These are phyloP conservation scores for Rostratula benghalensis DNA, from an alignment of 2,113 vertebrate species.

Conservation along the genomic window DNA sequence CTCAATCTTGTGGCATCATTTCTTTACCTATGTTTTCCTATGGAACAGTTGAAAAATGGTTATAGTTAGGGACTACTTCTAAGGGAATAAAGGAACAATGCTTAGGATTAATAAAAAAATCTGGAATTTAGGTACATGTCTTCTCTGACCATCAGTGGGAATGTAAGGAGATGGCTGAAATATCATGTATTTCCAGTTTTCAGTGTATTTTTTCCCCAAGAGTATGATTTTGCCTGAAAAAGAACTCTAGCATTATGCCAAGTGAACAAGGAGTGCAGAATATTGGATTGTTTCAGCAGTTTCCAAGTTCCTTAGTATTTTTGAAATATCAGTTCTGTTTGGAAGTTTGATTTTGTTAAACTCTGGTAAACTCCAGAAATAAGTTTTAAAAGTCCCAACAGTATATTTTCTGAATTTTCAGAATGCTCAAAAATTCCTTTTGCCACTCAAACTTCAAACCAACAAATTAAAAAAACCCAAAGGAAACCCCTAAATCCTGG, in stretches of 20 bases:
- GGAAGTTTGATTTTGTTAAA: background rate
- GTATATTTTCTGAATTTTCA: background rate
- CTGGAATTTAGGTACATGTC: background rate
- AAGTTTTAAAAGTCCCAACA: background rate
- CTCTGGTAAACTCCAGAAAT: background rate
- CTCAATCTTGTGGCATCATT: background rate
- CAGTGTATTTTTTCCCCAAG: background rate
- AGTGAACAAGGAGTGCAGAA: background rate
- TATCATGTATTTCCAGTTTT: background rate
- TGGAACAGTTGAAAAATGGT: background rate
- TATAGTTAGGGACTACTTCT: background rate
- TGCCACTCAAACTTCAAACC: background rate
- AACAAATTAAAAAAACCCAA: too few relatives aligned
- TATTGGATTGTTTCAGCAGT: background rate
- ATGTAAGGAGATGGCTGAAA: background rate
- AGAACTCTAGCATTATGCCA: background rate
- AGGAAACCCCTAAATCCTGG: background rate
- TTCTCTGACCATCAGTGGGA: background rate
- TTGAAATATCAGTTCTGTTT: background rate
- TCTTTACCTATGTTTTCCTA: background rate
- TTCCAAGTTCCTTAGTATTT: background rate
- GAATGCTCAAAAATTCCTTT: background rate
- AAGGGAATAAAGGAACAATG: background rate
- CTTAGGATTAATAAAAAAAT: background rate
- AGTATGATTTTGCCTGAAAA: background rate